Conservation (phyloP, 2,113 vertebrate species). For the Machaerirhynchus nigripectus region DNA sequence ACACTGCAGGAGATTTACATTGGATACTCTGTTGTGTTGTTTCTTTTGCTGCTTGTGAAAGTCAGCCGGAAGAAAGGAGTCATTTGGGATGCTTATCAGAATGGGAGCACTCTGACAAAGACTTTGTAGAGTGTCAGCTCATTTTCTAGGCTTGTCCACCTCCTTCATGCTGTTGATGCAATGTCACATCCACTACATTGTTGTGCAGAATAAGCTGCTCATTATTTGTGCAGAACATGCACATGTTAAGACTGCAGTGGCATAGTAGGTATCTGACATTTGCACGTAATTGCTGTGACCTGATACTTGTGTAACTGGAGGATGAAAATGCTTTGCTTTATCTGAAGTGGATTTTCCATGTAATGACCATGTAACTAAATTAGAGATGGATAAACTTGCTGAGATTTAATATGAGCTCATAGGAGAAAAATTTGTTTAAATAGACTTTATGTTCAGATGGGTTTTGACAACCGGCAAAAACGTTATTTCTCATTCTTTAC, state of each 20-base stretch:
- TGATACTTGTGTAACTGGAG: conserved; percentile 19
- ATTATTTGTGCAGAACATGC: not conserved
- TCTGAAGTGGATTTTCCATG: conserved; percentile 20
- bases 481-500: conserved; percentile 38
- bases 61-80: not conserved
- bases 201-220: not conserved
- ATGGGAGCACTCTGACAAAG: not conserved
- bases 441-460: conserved; percentile 29
- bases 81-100: not conserved
- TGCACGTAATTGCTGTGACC: conserved; percentile 11
- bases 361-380: conserved; percentile 46
- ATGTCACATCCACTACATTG: not conserved
- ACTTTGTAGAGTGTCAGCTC: not conserved
- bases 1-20: not conserved
- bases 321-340: conserved; percentile 28
- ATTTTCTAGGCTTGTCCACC: not conserved
- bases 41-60: not conserved
- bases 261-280: not conserved
- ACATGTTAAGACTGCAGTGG: not conserved
- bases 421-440: conserved; percentile 27
- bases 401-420: conserved; percentile 40
- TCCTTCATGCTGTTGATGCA: not conserved
- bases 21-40: not conserved
- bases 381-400: conserved; percentile 31
- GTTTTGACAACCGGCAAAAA: conserved; percentile 23